Conservation (phyloP, 1,140 invertebrate genomes). For the Cotesia glomerata region DNA sequence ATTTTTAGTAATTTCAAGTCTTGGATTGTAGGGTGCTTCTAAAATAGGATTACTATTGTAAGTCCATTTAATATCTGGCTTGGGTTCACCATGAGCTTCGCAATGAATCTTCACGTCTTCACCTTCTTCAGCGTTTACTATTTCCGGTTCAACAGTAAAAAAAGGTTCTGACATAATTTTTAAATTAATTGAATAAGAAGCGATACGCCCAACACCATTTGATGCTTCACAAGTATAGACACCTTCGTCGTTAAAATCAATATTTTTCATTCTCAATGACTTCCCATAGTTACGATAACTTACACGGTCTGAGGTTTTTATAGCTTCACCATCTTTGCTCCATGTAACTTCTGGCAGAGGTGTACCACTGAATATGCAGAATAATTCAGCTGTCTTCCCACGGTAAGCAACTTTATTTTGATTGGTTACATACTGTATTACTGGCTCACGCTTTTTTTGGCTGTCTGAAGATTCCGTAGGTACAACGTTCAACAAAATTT, state of each 20-base stretch:
- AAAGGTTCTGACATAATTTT: slow-evolving; percentile 86
- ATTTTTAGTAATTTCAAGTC: slow-evolving; percentile 73
- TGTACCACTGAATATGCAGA: slow-evolving; percentile 91
- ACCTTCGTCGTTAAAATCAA: slow-evolving; percentile 86
- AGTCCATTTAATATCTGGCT: slow-evolving; percentile 94
- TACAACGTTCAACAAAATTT: slow-evolving; percentile 78
- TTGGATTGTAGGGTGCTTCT: slow-evolving; percentile 76
- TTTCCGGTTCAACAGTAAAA: slow-evolving; percentile 90
- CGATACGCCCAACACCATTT: slow-evolving; percentile 84
- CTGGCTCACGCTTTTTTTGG: slow-evolving; percentile 79
- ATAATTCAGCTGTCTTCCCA: slow-evolving; percentile 82
- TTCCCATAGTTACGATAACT: slow-evolving; percentile 91
- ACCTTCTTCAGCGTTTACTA: slow-evolving; percentile 88
- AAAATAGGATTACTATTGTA: slow-evolving; percentile 91
- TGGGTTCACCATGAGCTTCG: slow-evolving; percentile 84
- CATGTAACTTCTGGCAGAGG: slow-evolving; percentile 83
- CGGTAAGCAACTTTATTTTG: slow-evolving; percentile 84
- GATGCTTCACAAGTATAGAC: slow-evolving; percentile 89
- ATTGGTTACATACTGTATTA: slow-evolving; percentile 81
- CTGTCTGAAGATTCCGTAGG: slow-evolving; percentile 76
- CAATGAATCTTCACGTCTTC: slow-evolving; percentile 89
- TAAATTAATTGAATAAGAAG: slow-evolving; percentile 84
- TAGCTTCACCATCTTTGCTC: slow-evolving; percentile 77
- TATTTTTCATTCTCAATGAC: slow-evolving; percentile 84
- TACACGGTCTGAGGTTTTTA: slow-evolving; percentile 76